Evolutionary conservation across 92 coral and sea anemone genomes (phyloP).

Genomic region (Epizoanthus rinbou): DNA sequence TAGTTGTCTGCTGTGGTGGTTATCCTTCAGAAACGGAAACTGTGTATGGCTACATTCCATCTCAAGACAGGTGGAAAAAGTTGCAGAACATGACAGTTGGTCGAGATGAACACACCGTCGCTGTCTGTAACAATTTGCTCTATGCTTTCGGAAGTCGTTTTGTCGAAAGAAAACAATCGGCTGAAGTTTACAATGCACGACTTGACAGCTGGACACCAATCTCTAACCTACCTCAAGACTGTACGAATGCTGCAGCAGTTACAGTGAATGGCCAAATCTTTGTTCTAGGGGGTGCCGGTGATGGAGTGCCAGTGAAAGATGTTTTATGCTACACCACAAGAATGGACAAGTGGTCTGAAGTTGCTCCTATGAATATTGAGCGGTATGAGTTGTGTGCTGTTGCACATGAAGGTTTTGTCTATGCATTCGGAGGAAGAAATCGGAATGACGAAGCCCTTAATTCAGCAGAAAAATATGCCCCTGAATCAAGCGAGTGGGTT

Average conservation of each 20-base stretch:
- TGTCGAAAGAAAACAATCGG: slow-evolving; percentile 57
- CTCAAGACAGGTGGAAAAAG: slow-evolving; percentile 59
- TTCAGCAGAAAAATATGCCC: slow-evolving; percentile 39
- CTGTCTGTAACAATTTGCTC: slow-evolving; percentile 65
- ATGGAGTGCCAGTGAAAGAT: background rate
- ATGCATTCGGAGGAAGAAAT: slow-evolving; percentile 46
- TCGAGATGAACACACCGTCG: slow-evolving; percentile 67
- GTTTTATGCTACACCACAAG: slow-evolving; percentile 46
- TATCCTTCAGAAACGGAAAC: background rate
- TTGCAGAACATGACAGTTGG: slow-evolving; percentile 59
- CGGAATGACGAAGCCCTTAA: background rate
- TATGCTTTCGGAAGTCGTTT: slow-evolving; percentile 72
- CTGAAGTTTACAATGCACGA: slow-evolving; percentile 69
- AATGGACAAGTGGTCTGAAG: slow-evolving; percentile 44
- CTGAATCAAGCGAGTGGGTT: slow-evolving; percentile 25
- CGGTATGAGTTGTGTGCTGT: slow-evolving; percentile 48
- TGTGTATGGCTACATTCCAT: slow-evolving; percentile 63
- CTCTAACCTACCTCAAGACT: slow-evolving; percentile 51
- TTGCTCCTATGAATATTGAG: slow-evolving; percentile 37
- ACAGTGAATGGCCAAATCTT: slow-evolving; percentile 34
- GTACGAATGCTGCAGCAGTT: slow-evolving; percentile 24
- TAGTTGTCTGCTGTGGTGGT: slow-evolving; percentile 75
- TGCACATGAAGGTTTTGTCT: slow-evolving; percentile 12
- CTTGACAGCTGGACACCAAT: slow-evolving; percentile 64
- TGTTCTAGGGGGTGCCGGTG: slow-evolving; percentile 46